phyloP scores from a whole-genome alignment of 2,113 vertebrate genomes.

The Vidua chalybeata region DNA sequence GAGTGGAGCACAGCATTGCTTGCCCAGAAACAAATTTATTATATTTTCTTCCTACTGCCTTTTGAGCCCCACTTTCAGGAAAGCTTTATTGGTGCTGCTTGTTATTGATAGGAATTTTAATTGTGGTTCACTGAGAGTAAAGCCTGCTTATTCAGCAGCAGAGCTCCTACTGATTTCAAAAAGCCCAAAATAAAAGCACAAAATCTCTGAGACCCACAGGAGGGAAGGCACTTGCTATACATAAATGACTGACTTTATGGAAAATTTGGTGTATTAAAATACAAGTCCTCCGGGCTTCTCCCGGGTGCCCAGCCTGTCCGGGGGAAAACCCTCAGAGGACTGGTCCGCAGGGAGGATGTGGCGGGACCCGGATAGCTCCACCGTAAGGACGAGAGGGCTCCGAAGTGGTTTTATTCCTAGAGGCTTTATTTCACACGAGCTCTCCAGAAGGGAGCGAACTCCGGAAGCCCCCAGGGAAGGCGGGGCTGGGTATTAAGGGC shows the following conservation, averaged over 20 bases:
- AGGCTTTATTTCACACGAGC: too few species aligned
- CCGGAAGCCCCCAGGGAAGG: too few species aligned
- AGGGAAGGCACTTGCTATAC: background rate
- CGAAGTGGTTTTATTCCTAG: too few species aligned
- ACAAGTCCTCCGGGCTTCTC: too few species aligned
- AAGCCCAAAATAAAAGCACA: background rate
- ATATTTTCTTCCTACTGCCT: background rate
- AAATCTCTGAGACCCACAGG: background rate
- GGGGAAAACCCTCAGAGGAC: too few species aligned
- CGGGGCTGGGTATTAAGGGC: too few species aligned
- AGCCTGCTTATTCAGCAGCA: background rate
- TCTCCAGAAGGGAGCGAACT: too few species aligned
- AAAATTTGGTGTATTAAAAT: too few species aligned
- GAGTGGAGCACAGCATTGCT: background rate
- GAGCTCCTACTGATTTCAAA: background rate
- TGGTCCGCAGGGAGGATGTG: too few species aligned
- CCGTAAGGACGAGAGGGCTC: too few species aligned
- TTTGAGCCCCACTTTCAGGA: background rate
- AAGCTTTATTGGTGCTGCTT: background rate
- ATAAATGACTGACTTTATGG: background rate
- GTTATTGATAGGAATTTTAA: background rate
- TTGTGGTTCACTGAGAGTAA: background rate
- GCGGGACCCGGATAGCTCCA: too few species aligned
- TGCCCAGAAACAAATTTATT: background rate
- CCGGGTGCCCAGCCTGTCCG: too few species aligned